Evolutionary conservation across 2,888 invertebrate genomes (phyloP).

Genomic region (Encarsia formosa): DNA sequence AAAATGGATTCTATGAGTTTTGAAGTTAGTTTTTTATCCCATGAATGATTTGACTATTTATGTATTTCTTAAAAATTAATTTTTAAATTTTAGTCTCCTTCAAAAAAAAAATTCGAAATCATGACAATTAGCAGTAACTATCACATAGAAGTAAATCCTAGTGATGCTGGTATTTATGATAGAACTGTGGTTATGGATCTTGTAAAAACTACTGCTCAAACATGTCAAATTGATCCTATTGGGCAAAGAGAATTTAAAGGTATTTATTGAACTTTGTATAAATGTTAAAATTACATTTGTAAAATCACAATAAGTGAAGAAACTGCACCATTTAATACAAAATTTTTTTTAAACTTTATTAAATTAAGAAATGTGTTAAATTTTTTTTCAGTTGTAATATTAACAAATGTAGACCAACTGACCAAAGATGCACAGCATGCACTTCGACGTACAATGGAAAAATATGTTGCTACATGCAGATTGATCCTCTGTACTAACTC

Average conservation of each 20-base stretch:
- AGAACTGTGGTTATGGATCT: constrained; percentile 95
- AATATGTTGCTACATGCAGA: constrained; percentile 91
- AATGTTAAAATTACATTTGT: no score
- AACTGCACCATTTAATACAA: no score
- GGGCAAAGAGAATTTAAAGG: constrained; percentile 92
- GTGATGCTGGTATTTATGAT: constrained; percentile 97
- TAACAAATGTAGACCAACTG: constrained; percentile 92
- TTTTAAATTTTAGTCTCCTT: constrained; percentile 56
- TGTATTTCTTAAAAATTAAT: background rate
- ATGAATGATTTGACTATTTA: background rate
- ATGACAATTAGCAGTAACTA: constrained; percentile 86
- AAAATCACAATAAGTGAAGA: background rate
- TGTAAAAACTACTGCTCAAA: constrained; percentile 94
- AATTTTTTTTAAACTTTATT: background rate
- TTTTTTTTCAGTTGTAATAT: constrained; percentile 69
- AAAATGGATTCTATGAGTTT: constrained; percentile 89
- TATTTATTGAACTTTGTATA: no score
- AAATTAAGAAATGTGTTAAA: constrained; percentile 2
- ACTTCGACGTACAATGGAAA: constrained; percentile 97
- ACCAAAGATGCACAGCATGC: constrained; percentile 98
- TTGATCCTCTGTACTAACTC: constrained; percentile 92
- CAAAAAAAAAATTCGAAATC: constrained; percentile 94
- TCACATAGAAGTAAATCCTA: constrained; percentile 92
- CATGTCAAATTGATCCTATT: constrained; percentile 84
- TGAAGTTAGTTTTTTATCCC: constrained; percentile 61